Base-by-base conservation (phyloP, 2,888 invertebrate species). In the Spicauda simplicius region DNA sequence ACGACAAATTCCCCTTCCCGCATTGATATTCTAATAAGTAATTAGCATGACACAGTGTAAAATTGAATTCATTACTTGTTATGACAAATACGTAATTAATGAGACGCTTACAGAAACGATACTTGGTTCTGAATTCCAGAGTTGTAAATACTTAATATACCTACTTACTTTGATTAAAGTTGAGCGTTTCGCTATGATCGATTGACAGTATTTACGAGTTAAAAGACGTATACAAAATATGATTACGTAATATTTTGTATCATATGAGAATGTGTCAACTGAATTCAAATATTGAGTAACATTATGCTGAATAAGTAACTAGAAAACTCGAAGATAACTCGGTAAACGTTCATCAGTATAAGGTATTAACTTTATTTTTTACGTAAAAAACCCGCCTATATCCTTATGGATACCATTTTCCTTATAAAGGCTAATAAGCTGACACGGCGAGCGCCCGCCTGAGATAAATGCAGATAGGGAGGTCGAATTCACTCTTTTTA, bases 371-470 rank as follows among this genome's bases (percentile, higher is more conserved):
- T 54, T 30, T 8, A n/a, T 54, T 30, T 30, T 19, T 54, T 30
- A 20, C 20, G 20, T 57, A 41, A 45, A 41, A 45, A 45, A n/a
- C 45, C 11, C n/a, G n/a, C n/a, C 45, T 45, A 45, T 45, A n/a
- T 45, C 45, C 45, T 55, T 20, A 55, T 55, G 30, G 45, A 56
- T 41, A 64, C 50, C 14, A 64, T 56, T 50, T 64, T 56, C 63
- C 52, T 64, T 64, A 57, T 57, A 57, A 64, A 64, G 57, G 64
- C 16, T 64, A 64, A 64, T 64, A 64, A 64, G 57, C 64, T 64
- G 64, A 57, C 64, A 56, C 19, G 64, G 57, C 56, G 37, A 37
- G 58, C 58, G 11, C 16, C 25, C n/a, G 50, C 57, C n/a, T 5
- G 45, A 48, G 57, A 57, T 64, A 64, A 57, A 56, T 50, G 64